Conservation (phyloP, 2,797 vertebrate species). For the Morelia viridis region DNA sequence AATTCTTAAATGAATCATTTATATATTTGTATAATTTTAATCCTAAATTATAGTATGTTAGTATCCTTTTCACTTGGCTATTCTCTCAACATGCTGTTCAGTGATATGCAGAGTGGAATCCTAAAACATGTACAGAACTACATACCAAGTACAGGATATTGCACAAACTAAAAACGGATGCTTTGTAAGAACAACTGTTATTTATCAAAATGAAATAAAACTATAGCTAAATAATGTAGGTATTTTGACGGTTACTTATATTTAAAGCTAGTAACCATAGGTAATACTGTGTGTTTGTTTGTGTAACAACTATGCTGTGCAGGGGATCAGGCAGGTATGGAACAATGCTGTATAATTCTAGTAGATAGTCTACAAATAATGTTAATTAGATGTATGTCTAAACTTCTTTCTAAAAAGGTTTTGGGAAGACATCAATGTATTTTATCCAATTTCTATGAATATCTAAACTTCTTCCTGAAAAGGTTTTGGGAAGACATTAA, state of each 20-base stretch:
- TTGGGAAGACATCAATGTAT: constrained; percentile 36
- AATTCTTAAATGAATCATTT: neutral
- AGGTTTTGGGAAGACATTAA: constrained; percentile 42
- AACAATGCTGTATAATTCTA: neutral
- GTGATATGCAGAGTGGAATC: neutral
- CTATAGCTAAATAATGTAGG: neutral
- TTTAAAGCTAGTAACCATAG: neutral
- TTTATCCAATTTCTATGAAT: constrained; percentile 44
- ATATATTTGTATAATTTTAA: neutral
- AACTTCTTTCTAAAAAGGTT: constrained; percentile 46
- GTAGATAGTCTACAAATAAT: neutral
- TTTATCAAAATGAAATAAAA: neutral
- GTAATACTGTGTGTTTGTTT: neutral
- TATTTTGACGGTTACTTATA: neutral
- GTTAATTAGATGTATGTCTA: constrained; percentile 35
- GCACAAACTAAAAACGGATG: neutral
- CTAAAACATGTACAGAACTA: neutral
- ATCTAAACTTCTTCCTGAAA: constrained; percentile 45
- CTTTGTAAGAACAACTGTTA: neutral
- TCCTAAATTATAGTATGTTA: neutral
- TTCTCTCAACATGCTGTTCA: neutral
- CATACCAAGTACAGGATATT: neutral
- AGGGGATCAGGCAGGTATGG: neutral
- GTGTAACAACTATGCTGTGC: neutral
- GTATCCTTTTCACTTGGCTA: neutral